Conservation (phyloP, 2,113 vertebrate genomes). For the Brachirus orientalis region DNA sequence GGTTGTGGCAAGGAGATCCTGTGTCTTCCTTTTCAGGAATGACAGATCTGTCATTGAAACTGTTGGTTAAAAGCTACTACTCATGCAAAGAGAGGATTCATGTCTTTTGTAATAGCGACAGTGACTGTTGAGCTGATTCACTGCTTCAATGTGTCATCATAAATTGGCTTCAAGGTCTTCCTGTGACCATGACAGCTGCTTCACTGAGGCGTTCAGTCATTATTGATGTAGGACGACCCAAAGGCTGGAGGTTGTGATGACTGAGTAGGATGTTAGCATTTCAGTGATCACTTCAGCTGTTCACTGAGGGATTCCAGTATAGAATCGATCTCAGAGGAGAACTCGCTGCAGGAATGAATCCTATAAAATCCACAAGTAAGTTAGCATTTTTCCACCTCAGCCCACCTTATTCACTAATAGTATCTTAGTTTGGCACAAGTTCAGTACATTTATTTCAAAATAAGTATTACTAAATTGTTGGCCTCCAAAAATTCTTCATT, state of each 20-base stretch:
- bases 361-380: no score
- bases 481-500: no score
- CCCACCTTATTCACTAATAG: no score
- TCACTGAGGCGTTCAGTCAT: slow-evolving; percentile 34
- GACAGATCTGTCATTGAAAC: no score
- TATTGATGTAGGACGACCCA: slow-evolving; percentile 24
- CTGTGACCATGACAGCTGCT: slow-evolving; percentile 12
- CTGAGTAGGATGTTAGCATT: slow-evolving; percentile 17
- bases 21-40: no score
- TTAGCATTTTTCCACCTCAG: no score
- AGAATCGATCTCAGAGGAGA: background rate
- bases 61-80: background rate
- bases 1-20: background rate
- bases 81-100: slow-evolving; percentile 27
- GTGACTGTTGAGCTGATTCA: slow-evolving; percentile 40
- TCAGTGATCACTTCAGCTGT: slow-evolving; percentile 9
- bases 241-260: slow-evolving; percentile 12
- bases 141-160: slow-evolving; percentile 22
- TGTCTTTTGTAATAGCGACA: slow-evolving; percentile 28
- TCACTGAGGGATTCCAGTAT: background rate
- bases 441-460: no score
- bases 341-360: background rate
- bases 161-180: slow-evolving; percentile 39
- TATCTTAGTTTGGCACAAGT: no score
- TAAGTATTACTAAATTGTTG: no score